phyloP scores from a whole-genome alignment of 2,888 invertebrate genomes.

The Timema podura region DNA sequence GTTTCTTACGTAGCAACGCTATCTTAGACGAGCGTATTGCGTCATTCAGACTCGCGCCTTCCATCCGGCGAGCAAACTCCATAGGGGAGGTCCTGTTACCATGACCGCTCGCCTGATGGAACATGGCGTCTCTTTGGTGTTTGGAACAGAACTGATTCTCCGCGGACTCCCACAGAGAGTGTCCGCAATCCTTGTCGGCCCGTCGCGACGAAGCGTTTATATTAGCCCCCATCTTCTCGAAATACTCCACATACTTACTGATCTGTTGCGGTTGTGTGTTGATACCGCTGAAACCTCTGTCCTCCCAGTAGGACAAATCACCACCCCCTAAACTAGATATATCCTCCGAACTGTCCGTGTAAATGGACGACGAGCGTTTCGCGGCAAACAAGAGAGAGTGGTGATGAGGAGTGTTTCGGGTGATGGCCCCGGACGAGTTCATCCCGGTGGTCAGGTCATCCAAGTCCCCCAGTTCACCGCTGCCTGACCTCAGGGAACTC shows the following conservation, averaged over 20 bases:
- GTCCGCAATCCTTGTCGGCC: constrained; percentile 36
- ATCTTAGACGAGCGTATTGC: constrained; percentile 34
- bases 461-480: constrained; percentile 51
- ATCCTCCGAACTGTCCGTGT: constrained; percentile 84
- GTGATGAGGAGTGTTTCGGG: constrained; percentile 42
- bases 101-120: constrained; percentile 20
- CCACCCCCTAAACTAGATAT: constrained; percentile 76
- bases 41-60: constrained; percentile 29
- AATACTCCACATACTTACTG: constrained; percentile 82
- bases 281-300: constrained; percentile 47
- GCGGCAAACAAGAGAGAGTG: constrained; percentile 55
- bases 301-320: constrained; percentile 67
- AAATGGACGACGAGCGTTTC: constrained; percentile 73
- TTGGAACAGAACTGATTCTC: constrained; percentile 20
- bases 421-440: constrained; percentile 4
- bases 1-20: constrained; percentile 31
- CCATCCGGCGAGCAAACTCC: constrained; percentile 31
- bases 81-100: constrained; percentile 23
- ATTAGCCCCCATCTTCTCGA: constrained; percentile 55
- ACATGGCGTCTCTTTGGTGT: constrained; percentile 28
- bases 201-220: constrained; percentile 41
- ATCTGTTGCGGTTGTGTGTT: constrained; percentile 61
- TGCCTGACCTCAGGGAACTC: constrained; percentile 52
- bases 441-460: constrained; percentile 38
- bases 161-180: constrained; percentile 21